Conservation (phyloP, 2,888 invertebrate species). For the Drosophila macrothrix region DNA sequence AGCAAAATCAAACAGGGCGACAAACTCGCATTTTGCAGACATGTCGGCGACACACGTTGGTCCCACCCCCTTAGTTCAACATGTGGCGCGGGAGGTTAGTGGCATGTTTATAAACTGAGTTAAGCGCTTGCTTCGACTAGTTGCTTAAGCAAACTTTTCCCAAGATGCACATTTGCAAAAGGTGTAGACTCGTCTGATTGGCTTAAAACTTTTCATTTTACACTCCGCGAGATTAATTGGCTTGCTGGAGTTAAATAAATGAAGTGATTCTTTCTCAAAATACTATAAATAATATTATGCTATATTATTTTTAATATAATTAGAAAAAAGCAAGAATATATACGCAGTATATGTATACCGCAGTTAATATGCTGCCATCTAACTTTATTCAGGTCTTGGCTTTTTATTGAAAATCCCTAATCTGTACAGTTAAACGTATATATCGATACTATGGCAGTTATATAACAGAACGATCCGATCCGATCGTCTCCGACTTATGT, state of each 20-base stretch:
- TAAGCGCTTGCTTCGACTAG: slow-evolving; percentile 25
- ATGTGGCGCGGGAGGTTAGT: neutral
- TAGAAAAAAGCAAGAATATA: neutral
- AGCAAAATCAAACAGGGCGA: slow-evolving; percentile 30
- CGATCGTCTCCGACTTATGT: too few relatives aligned
- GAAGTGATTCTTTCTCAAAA: neutral
- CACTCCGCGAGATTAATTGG: neutral
- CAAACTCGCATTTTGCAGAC: slow-evolving; percentile 61
- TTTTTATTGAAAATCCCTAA: neutral
- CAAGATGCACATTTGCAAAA: slow-evolving; percentile 14
- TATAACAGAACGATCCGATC: neutral
- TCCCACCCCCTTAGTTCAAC: neutral
- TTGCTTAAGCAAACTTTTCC: slow-evolving; percentile 24
- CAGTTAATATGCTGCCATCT: neutral
- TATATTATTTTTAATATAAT: neutral
- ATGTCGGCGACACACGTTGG: slow-evolving; percentile 47
- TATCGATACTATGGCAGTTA: neutral
- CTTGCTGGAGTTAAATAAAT: neutral
- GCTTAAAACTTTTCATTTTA: neutral
- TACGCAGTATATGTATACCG: too few relatives aligned
- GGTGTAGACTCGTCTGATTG: neutral
- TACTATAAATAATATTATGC: too few relatives aligned
- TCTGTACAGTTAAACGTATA: neutral
- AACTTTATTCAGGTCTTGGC: neutral
- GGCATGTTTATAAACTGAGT: slow-evolving; percentile 14